Percentiles rank a stretch among this genome's conserved stretches.
These are phyloP conservation scores for Hecatera dysodea DNA, from an alignment of 2,888 invertebrate genomes.

Conservation along the genomic window DNA sequence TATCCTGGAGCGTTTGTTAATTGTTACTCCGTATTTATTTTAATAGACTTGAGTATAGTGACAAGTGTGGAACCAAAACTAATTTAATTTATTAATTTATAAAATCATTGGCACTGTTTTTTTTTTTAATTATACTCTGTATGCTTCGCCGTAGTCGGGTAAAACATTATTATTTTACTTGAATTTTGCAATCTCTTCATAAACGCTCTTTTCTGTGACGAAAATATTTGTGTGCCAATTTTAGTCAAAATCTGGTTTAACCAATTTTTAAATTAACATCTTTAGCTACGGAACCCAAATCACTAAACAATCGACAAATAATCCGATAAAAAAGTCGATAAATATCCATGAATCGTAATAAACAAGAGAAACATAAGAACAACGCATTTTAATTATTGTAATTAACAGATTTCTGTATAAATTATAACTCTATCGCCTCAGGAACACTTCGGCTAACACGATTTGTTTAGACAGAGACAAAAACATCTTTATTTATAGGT, in stretches of 20 bases:
- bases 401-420: constrained; percentile 87
- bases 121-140: no score
- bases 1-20: constrained; percentile 46
- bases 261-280: background rate
- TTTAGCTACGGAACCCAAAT: constrained; percentile 69
- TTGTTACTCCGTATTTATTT: constrained; percentile 41
- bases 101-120: background rate
- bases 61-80: background rate
- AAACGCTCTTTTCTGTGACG: background rate
- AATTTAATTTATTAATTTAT: background rate
- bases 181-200: background rate
- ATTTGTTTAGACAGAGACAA: constrained; percentile 70
- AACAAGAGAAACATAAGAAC: constrained; percentile 79
- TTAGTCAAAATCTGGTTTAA: background rate
- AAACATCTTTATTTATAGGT: constrained; percentile 44
- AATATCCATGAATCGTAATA: constrained; percentile 82
- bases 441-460: constrained; percentile 79
- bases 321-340: constrained; percentile 77
- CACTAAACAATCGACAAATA: constrained; percentile 68
- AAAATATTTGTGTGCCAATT: background rate
- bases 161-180: background rate
- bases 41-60: background rate
- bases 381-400: constrained; percentile 85
- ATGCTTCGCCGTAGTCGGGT: no score
- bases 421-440: constrained; percentile 85